Percentiles rank a stretch among this genome's conserved stretches.
Conservation (phyloP, 2,888 invertebrate genomes). For the Heteropelma amictum region DNA sequence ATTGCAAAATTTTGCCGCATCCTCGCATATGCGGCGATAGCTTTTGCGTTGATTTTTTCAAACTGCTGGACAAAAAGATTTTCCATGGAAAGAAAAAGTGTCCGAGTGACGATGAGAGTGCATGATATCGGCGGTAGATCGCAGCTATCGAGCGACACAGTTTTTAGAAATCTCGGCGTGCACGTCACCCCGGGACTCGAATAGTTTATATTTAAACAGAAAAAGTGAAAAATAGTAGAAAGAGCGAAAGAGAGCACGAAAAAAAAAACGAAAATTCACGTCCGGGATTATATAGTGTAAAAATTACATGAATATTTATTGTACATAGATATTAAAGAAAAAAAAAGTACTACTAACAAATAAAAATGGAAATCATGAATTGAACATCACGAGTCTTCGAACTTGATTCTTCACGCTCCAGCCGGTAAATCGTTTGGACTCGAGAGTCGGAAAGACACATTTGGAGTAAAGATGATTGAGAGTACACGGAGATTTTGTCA, state of each 20-base stretch:
- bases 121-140: conserved; percentile 61
- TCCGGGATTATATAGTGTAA: conserved; percentile 73
- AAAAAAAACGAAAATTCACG: conserved; percentile 52
- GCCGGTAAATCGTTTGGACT: background rate
- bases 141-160: conserved; percentile 59
- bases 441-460: background rate
- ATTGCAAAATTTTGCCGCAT: conserved; percentile 71
- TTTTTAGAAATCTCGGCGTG: conserved; percentile 68
- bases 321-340: conserved; percentile 77
- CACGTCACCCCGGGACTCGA: conserved; percentile 26
- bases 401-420: conserved; percentile 20
- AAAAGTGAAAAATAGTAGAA: conserved; percentile 12
- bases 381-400: conserved; percentile 33
- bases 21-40: conserved; percentile 65
- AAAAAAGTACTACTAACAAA: conserved; percentile 75
- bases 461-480: too few species aligned
- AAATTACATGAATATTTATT: conserved; percentile 77
- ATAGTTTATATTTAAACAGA: conserved; percentile 19
- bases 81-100: conserved; percentile 34
- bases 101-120: conserved; percentile 40
- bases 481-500: background rate
- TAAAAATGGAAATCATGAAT: conserved; percentile 76
- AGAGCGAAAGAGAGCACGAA: conserved; percentile 22
- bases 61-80: conserved; percentile 49
- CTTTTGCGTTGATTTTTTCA: conserved; percentile 71